A percentile compares a stretch with the other conserved stretches of the same genome.
These are phyloP conservation scores for Lasiurus cinereus DNA, from an alignment of 2,113 vertebrate species.

Conservation along the genomic window DNA sequence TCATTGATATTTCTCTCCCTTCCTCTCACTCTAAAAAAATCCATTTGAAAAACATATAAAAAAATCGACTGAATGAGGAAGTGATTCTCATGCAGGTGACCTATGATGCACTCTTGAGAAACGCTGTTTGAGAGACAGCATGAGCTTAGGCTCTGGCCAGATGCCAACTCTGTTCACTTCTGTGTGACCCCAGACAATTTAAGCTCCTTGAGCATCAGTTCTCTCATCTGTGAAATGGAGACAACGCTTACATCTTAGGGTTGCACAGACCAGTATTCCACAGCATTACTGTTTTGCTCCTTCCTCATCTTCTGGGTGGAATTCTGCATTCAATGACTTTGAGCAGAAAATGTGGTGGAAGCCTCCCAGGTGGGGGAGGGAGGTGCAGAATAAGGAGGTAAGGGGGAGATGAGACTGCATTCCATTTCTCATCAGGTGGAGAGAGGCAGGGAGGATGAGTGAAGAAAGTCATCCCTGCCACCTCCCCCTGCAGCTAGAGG, in stretches of 20 bases:
- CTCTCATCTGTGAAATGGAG: not conserved
- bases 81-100: not conserved
- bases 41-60: not conserved
- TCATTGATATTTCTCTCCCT: too few relatives aligned
- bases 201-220: not conserved
- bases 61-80: not conserved
- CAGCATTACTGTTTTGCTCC: not conserved
- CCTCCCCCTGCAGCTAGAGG: not conserved
- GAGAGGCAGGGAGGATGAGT: not conserved
- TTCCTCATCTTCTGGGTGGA: not conserved
- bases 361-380: not conserved
- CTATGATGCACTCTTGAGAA: not conserved
- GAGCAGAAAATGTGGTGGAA: conserved; percentile 23
- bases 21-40: too few relatives aligned
- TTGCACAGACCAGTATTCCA: not conserved
- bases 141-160: too few relatives aligned
- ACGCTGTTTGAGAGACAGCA: not conserved
- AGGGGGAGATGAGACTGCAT: not conserved
- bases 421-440: not conserved
- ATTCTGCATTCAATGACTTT: not conserved
- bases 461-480: not conserved
- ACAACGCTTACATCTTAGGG: not conserved
- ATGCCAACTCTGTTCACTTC: not conserved
- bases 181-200: not conserved
- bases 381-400: not conserved